A percentile compares a stretch with the other conserved stretches of the same genome.
Conservation (phyloP, 30 jellyfish, hydroid and myxozoan genomes). For the Catostylus mosaicus region DNA sequence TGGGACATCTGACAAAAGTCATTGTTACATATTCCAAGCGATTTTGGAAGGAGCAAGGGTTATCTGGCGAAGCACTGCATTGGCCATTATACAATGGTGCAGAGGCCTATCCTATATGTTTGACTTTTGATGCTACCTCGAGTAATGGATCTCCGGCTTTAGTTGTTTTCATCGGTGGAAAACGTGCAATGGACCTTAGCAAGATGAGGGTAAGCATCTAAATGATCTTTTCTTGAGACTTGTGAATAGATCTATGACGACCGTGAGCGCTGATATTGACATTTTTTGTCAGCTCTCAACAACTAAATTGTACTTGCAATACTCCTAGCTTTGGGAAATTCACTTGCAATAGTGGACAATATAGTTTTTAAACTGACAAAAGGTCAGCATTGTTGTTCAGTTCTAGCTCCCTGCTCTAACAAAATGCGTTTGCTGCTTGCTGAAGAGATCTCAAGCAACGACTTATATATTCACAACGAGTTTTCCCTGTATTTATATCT, state of each 20-base stretch:
- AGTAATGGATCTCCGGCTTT: slow-evolving; percentile 69
- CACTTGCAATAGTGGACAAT: no score
- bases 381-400: no score
- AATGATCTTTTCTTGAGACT: not conserved
- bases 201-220: slow-evolving; percentile 53
- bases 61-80: slow-evolving; percentile 70
- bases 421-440: no score
- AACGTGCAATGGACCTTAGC: slow-evolving; percentile 56
- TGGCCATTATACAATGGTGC: slow-evolving; percentile 68
- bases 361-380: no score
- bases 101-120: slow-evolving; percentile 59
- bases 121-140: slow-evolving; percentile 71
- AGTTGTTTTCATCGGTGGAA: slow-evolving; percentile 66
- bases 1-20: slow-evolving; percentile 64
- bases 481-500: no score
- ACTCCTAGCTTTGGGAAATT: no score
- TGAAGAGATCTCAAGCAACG: no score
- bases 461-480: no score
- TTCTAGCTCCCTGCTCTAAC: no score
- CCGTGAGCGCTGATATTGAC: no score
- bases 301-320: no score
- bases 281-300: no score
- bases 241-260: not conserved
- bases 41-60: slow-evolving; percentile 77
- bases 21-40: slow-evolving; percentile 66